Evolutionary conservation across 2,113 vertebrate genomes (phyloP).

Genomic region (Sciurus niger): DNA sequence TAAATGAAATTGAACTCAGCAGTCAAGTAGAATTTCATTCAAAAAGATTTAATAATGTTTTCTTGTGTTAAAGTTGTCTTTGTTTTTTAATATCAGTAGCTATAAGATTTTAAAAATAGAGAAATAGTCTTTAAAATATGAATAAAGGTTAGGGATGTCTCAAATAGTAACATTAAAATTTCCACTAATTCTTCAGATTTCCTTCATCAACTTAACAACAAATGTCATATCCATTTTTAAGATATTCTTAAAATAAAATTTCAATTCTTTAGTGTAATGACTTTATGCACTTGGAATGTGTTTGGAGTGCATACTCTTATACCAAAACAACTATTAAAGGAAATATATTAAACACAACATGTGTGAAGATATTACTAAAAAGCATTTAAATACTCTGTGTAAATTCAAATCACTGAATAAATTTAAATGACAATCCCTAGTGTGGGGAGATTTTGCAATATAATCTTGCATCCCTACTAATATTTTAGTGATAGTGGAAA

Average conservation of each 20-base stretch:
- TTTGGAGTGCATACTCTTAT: neutral
- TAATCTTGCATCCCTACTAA: neutral
- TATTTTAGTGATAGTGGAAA: neutral
- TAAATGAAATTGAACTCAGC: slow-evolving; percentile 23
- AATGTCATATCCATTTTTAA: neutral
- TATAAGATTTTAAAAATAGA: neutral
- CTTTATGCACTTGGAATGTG: neutral
- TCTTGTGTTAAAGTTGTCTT: neutral
- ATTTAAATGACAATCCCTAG: neutral
- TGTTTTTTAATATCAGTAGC: neutral
- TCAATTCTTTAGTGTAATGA: slow-evolving; percentile 43
- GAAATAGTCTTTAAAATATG: neutral
- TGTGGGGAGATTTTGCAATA: neutral
- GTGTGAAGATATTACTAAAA: neutral
- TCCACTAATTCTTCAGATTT: slow-evolving; percentile 11
- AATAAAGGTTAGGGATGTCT: neutral
- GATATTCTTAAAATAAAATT: neutral
- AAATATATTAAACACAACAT: neutral
- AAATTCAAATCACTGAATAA: neutral
- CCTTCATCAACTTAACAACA: slow-evolving; percentile 23
- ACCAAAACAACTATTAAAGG: slow-evolving; percentile 4
- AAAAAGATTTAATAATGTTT: neutral
- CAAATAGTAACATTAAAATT: neutral
- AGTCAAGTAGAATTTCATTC: neutral
- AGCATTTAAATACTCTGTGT: neutral